Conservation (phyloP, 2,888 invertebrate species). For the Lasioglossum morio region DNA sequence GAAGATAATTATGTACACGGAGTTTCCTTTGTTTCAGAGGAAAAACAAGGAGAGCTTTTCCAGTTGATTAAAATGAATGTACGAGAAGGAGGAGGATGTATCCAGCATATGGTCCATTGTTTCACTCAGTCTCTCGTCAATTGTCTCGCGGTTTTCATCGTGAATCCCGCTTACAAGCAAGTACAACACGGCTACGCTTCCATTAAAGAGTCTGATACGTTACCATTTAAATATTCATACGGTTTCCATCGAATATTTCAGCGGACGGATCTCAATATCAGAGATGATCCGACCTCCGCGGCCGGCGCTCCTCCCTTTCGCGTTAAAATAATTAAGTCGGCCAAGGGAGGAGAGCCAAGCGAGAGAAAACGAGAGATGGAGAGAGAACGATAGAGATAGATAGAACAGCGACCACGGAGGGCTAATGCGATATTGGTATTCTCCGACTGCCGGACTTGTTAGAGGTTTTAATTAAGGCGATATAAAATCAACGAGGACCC, state of each 20-base stretch:
- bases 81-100: background rate
- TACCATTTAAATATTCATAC: conserved; percentile 38
- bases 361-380: background rate
- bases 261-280: conserved; percentile 31
- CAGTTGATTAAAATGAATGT: background rate
- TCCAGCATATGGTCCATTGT: background rate
- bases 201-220: conserved; percentile 9
- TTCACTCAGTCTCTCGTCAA: background rate
- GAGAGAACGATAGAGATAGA: background rate
- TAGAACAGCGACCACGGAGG: conserved; percentile 38
- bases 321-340: conserved; percentile 75
- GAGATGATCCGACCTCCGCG: conserved; percentile 49
- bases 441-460: conserved; percentile 82
- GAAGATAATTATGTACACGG: background rate
- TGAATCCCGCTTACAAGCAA: background rate
- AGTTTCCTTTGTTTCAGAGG: background rate
- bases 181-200: background rate
- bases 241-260: conserved; percentile 29
- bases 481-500: conserved; percentile 81
- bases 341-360: conserved; percentile 30
- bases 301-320: conserved; percentile 42
- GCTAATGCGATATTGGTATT: conserved; percentile 82
- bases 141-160: background rate
- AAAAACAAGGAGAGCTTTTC: background rate
- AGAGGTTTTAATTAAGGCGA: conserved; percentile 84